Evolutionary conservation across 2,888 invertebrate species (phyloP), one percentile per base, ranked within the genome.

Genomic region (Mactromeris polynyma): DNA sequence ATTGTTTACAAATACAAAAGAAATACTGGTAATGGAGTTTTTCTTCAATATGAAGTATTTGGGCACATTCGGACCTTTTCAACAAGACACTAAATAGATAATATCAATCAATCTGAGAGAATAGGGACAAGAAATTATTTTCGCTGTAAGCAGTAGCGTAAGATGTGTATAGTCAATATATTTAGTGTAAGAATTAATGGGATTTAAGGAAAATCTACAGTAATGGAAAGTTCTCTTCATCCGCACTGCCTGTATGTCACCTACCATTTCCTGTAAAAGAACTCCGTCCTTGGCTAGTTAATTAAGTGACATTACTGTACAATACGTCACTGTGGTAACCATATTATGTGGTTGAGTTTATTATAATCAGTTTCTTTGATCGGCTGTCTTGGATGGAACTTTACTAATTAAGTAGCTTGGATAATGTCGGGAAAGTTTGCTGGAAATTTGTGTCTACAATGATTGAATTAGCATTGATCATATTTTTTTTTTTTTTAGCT

Each of bases 191-290:
- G 58, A 64, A 26, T 26, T 64, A 64, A 64, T 64, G 58, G n/a
- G 58, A 64, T 64, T 26, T 64, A 64, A 26, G 58, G 58, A 64
- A 64, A 64, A 64, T 64, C 58, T 64, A n/a, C n/a, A 26, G 26
- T 64, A 64, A 64, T 26, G 26, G 58, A 64, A 64, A 64, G 26
- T 26, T 26, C 26, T 17, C 46, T 46, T 64, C 58, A 26, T 64
- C 26, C 26, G 26, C 26, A 26, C 58, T 9, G 58, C 26, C 7
- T n/a, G 58, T n/a, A 64, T 64, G 58, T 64, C 58, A 26, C 9
- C 58, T 26, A 26, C 6, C 26, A 64, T 64, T 64, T 64, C 58
- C 58, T 64, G 58, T 64, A 4, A 21, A n/a, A 26, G 58, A 26
- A 9, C 26, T 64, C 26, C 4, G 21, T n/a, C 26, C 26, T 9